phyloP scores from a whole-genome alignment of 2,113 vertebrate genomes.

The Callipepla californica region DNA sequence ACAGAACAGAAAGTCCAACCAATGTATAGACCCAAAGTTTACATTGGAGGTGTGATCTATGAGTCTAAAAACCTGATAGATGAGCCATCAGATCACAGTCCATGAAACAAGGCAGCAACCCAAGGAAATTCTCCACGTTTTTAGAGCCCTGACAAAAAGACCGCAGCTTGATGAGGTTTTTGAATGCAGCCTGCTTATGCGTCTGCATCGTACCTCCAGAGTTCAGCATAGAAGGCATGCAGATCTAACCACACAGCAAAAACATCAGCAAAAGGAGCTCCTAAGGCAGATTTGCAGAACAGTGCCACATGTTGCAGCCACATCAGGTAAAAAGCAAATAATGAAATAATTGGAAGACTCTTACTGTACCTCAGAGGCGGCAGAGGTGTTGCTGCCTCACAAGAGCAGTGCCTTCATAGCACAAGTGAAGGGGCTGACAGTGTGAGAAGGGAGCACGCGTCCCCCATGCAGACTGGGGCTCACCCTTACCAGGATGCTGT shows the following conservation, averaged over 20 bases:
- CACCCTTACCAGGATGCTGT: background rate
- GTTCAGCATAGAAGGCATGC: background rate
- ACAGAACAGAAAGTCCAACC: background rate
- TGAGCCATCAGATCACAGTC: background rate
- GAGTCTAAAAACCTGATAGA: background rate
- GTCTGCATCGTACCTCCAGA: background rate
- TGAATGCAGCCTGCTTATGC: background rate
- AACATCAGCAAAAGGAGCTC: background rate
- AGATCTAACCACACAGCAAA: background rate
- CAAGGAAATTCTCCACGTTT: background rate
- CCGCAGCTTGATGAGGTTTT: background rate
- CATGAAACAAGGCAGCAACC: background rate
- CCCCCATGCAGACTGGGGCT: background rate
- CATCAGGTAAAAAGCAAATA: background rate
- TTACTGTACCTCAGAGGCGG: background rate
- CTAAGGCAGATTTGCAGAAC: background rate
- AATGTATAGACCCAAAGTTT: background rate
- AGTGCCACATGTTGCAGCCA: background rate
- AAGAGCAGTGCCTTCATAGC: rapidly evolving
- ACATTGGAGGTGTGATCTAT: too few species aligned
- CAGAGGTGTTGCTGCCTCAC: background rate
- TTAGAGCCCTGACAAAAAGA: background rate
- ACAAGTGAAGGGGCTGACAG: background rate
- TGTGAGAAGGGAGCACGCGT: rapidly evolving
- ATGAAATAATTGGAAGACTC: background rate